Conservation (phyloP, 2,113 vertebrate species). For the Merops nubicus region DNA sequence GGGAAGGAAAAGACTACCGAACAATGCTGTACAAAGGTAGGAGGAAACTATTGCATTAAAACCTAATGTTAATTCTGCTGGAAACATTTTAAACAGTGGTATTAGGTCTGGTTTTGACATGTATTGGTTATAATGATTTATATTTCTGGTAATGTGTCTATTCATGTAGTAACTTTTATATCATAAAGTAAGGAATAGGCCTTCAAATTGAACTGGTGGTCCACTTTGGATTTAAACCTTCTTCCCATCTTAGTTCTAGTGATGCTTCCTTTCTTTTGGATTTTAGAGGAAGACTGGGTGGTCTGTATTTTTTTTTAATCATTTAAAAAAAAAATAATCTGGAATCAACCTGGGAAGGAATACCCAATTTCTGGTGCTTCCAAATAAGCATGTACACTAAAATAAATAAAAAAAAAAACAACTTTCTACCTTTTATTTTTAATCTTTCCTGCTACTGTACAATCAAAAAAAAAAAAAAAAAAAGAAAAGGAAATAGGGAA, state of each 20-base stretch:
- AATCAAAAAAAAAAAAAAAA: background rate
- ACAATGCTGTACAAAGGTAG: slow-evolving; percentile 95
- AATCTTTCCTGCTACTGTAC: background rate
- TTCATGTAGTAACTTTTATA: background rate
- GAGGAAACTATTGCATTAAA: background rate
- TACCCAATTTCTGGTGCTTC: background rate
- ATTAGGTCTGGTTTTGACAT: background rate
- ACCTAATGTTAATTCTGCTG: background rate
- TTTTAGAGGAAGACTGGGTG: background rate
- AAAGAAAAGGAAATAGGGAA: background rate
- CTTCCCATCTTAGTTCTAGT: background rate
- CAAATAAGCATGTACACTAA: background rate
- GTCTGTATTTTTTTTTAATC: background rate
- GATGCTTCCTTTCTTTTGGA: background rate
- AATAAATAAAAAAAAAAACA: too few species aligned
- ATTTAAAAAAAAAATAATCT: background rate
- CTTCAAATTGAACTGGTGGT: background rate
- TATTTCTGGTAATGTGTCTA: background rate
- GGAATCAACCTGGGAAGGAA: background rate
- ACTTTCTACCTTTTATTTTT: too few species aligned
- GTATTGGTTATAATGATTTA: background rate
- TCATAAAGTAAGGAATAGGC: background rate
- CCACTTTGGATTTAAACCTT: background rate
- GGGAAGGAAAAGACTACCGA: slow-evolving; percentile 85
- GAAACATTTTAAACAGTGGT: background rate